phyloP scores from a whole-genome alignment of 1,140 invertebrate species.

The Cotesia vestalis region DNA sequence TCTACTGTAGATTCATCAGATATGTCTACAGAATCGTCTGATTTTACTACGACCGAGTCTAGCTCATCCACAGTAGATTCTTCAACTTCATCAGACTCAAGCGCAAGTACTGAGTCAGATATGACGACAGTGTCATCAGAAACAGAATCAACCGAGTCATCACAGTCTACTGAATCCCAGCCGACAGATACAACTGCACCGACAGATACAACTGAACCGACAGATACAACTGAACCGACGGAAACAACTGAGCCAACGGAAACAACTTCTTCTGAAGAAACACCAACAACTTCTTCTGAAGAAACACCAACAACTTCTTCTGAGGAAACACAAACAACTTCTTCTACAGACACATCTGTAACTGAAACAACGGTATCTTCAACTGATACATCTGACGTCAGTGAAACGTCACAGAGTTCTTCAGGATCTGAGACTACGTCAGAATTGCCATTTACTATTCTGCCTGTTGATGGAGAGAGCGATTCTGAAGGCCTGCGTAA shows the following conservation, averaged over 20 bases:
- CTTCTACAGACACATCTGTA: slow-evolving; percentile 15
- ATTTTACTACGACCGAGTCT: slow-evolving; percentile 8
- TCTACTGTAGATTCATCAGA: slow-evolving; percentile 18
- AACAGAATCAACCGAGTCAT: slow-evolving; percentile 12
- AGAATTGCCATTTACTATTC: slow-evolving; percentile 26
- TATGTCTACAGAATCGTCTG: background rate
- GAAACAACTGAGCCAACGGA: slow-evolving; percentile 14
- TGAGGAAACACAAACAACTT: slow-evolving; percentile 34
- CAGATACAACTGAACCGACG: slow-evolving; percentile 42
- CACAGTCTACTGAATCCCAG: slow-evolving; percentile 21
- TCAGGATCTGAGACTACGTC: slow-evolving; percentile 44
- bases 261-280: slow-evolving; percentile 39
- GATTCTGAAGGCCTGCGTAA: background rate
- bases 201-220: slow-evolving; percentile 20
- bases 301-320: slow-evolving; percentile 34
- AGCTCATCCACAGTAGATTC: slow-evolving; percentile 20
- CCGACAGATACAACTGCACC: slow-evolving; percentile 42
- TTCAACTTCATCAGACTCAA: slow-evolving; percentile 23
- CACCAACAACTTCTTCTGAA: slow-evolving; percentile 7
- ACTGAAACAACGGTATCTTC: slow-evolving; percentile 12
- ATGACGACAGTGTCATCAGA: slow-evolving; percentile 16
- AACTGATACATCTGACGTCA: slow-evolving; percentile 3
- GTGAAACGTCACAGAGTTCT: slow-evolving; percentile 4
- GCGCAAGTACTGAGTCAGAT: background rate
- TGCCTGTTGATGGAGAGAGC: slow-evolving; percentile 4